Conservation (phyloP, 2,888 invertebrate genomes). For the Pseudanteris insignis region DNA sequence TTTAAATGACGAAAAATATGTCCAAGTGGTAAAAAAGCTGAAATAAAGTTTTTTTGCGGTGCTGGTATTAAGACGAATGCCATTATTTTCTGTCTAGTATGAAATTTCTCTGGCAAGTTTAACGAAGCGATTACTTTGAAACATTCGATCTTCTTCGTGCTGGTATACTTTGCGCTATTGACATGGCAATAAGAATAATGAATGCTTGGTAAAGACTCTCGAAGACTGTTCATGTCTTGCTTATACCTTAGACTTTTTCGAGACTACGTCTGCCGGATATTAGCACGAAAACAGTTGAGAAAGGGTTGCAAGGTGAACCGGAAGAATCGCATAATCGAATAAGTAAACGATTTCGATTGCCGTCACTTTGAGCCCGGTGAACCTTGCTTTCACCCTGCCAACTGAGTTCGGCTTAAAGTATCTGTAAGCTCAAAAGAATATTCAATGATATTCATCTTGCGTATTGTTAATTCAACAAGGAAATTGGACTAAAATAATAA, state of each 20-base stretch:
- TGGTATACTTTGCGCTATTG: constrained; percentile 44
- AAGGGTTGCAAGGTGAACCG: constrained; percentile 15
- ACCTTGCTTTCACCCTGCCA: background rate
- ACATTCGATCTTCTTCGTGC: constrained; percentile 29
- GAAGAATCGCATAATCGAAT: constrained; percentile 54
- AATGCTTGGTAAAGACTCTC: constrained; percentile 52
- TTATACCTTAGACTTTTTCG: background rate
- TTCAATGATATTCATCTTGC: too few species aligned
- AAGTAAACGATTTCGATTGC: constrained; percentile 55
- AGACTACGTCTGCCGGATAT: constrained; percentile 51
- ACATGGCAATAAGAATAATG: constrained; percentile 56
- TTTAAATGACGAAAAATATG: too few species aligned
- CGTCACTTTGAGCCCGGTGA: constrained; percentile 40
- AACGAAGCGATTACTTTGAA: constrained; percentile 38
- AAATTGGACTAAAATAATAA: too few species aligned
- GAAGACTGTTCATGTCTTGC: too few species aligned
- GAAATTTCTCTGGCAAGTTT: constrained; percentile 38
- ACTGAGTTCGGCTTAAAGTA: too few species aligned
- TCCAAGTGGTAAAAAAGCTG: too few species aligned
- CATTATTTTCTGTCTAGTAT: constrained; percentile 27
- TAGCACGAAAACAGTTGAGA: constrained; percentile 48
- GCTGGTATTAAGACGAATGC: constrained; percentile 12
- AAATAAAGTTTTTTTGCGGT: constrained; percentile 14
- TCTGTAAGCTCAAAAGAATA: too few species aligned
- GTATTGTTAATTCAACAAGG: too few species aligned